Percentiles rank a stretch among this genome's conserved stretches.
Evolutionary conservation across 2,888 invertebrate genomes (phyloP).

Genomic region (Drosophila stalkeri): DNA sequence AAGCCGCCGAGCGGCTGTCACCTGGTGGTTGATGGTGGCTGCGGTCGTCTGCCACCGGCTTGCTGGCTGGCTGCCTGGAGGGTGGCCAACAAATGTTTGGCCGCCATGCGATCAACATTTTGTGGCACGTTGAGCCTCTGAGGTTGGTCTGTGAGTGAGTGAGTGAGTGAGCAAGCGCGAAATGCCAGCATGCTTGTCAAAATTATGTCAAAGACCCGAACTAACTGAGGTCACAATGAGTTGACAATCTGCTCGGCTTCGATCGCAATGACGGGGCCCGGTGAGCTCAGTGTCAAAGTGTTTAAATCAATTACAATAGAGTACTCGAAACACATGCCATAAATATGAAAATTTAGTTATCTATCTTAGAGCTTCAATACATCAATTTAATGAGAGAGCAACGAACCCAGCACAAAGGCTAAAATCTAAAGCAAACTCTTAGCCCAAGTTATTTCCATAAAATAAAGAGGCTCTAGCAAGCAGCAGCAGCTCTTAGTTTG

Average conservation of each 20-base stretch:
- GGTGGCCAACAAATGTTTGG: conserved; percentile 9
- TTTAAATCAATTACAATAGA: background rate
- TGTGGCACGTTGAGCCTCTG: conserved; percentile 28
- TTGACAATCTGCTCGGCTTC: conserved; percentile 9
- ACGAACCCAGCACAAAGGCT: background rate
- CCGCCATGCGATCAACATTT: conserved; percentile 37
- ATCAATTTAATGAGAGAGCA: conserved; percentile 4
- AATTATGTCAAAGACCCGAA: conserved; percentile 2
- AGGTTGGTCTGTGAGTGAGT: conserved; percentile 12
- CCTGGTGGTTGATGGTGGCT: conserved; percentile 37
- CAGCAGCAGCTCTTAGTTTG: background rate
- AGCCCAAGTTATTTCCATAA: background rate
- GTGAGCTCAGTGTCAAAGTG: background rate
- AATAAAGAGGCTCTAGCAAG: background rate
- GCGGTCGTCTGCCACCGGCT: conserved; percentile 29
- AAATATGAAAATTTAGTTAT: background rate
- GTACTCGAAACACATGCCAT: background rate
- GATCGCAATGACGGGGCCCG: background rate
- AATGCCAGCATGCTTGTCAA: conserved; percentile 6
- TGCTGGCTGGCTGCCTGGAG: background rate
- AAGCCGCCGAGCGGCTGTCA: conserved; percentile 54
- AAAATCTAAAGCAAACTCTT: background rate
- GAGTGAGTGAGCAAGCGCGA: background rate
- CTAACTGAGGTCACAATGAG: conserved; percentile 9
- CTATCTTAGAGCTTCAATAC: too few species aligned